Base-by-base conservation (phyloP, 1,140 invertebrate genomes). In the Coptotermes formosanus region DNA sequence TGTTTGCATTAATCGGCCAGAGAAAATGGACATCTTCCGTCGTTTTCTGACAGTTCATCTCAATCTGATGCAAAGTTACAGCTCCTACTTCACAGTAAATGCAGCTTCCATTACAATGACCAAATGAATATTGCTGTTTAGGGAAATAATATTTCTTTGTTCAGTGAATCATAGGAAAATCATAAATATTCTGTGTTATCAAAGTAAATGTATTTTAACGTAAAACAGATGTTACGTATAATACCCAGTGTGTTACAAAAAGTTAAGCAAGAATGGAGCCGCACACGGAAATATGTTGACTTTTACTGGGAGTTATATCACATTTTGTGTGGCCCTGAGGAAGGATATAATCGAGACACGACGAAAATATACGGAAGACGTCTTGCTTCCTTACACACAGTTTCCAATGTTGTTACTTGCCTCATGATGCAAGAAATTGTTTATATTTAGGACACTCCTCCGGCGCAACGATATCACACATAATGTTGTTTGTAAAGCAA, bases 301-400 rank as follows among this genome's bases (percentile, higher is more conserved):
- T 75, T 75, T 75, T 75, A 75, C 64, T 30, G 30, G 64, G n/a
- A 75, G 64, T 75, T 75, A 75, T 75, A 75, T 75, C 64, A 75
- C 64, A 30, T 30, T 75, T 75, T 75, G n/a, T 75, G 64, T 75
- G n/a, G 16, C 64, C 64, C 64, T 2, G 64, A n/a, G 64, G 64
- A 75, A 75, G 64, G 64, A 75, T 75, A n/a, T 75, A 75, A 75
- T 75, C 25, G 30, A 8, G 25, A 75, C 64, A 75, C 7, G 64
- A 75, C 64, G 64, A 75, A 75, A 75, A 75, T 75, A 75, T 75
- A 75, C 64, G 6, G 64, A 75, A 25, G 64, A 7, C 7, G 64
- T 2, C 25, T 75, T 30, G 25, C 25, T 30, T 75, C 14, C 25
- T 75, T 75, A 30, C 14, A 64, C 64, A 75, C 64, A 11, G 64